Percentiles rank a stretch among this genome's conserved stretches.
Conservation (phyloP, 1,140 invertebrate species). For the Drosophila obscura region DNA sequence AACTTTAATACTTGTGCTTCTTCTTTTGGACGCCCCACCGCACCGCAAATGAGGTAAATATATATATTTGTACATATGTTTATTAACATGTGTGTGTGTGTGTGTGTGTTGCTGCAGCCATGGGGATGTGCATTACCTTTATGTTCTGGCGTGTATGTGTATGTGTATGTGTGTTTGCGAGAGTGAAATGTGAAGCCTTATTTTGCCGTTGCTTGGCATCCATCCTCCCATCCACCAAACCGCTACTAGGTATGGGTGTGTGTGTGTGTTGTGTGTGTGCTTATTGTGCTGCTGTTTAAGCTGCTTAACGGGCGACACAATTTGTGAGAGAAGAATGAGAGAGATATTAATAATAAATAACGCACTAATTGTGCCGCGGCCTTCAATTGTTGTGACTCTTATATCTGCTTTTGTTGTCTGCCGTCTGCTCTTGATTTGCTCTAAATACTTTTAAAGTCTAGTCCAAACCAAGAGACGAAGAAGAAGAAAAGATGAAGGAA, state of each 20-base stretch:
- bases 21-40: conserved; percentile 48
- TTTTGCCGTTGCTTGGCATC: too few species aligned
- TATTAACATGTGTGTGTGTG: too few species aligned
- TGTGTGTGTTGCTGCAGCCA: too few species aligned
- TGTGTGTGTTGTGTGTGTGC: too few species aligned
- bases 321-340: conserved; percentile 15
- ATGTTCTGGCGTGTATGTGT: too few species aligned
- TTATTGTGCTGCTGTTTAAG: conserved; percentile 25
- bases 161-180: too few species aligned
- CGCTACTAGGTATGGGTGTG: neutral
- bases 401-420: conserved; percentile 6
- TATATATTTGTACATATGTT: neutral
- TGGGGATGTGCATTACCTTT: too few species aligned
- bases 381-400: conserved; percentile 37
- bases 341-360: conserved; percentile 38
- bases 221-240: too few species aligned
- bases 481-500: neutral
- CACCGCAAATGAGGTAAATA: conserved; percentile 75
- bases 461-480: conserved; percentile 9
- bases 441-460: conserved; percentile 38
- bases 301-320: conserved; percentile 63
- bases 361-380: conserved; percentile 45
- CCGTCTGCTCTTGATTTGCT: conserved; percentile 45
- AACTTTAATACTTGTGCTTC: too few species aligned
- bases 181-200: too few species aligned